These are phyloP conservation scores for Rhingia campestris DNA, from an alignment of 2,888 invertebrate genomes.

Conservation along the genomic window DNA sequence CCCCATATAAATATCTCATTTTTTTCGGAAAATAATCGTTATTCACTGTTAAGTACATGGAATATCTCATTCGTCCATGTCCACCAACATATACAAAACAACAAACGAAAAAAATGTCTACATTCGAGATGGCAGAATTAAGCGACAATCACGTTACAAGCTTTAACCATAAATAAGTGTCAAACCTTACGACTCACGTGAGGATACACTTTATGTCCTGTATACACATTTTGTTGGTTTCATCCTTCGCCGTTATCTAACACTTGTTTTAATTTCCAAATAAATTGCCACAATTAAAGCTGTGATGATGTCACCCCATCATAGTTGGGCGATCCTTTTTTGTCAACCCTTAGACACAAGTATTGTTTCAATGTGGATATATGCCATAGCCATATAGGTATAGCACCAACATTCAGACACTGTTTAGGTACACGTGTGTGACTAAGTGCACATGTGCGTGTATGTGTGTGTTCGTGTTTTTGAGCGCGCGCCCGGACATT, in stretches of 20 bases:
- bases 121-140: constrained; percentile 35
- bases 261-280: constrained; percentile 73
- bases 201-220: constrained; percentile 61
- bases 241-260: constrained; percentile 62
- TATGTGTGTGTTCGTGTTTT: neutral
- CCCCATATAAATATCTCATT: no score
- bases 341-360: constrained; percentile 9
- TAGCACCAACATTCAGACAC: neutral
- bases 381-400: no score
- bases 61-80: constrained; percentile 38
- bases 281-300: constrained; percentile 73
- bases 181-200: constrained; percentile 62
- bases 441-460: neutral
- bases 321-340: constrained; percentile 39
- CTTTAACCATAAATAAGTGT: constrained; percentile 68
- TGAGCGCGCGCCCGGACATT: constrained; percentile 48
- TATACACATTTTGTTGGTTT: constrained; percentile 13
- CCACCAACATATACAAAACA: constrained; percentile 16
- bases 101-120: constrained; percentile 1
- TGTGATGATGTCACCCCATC: constrained; percentile 67
- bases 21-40: no score
- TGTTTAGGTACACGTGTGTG: constrained; percentile 38
- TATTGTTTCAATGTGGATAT: neutral
- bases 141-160: constrained; percentile 50
- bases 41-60: no score